Evolutionary conservation across 1,140 invertebrate genomes (phyloP).

Genomic region (Lordiphosa mommai): DNA sequence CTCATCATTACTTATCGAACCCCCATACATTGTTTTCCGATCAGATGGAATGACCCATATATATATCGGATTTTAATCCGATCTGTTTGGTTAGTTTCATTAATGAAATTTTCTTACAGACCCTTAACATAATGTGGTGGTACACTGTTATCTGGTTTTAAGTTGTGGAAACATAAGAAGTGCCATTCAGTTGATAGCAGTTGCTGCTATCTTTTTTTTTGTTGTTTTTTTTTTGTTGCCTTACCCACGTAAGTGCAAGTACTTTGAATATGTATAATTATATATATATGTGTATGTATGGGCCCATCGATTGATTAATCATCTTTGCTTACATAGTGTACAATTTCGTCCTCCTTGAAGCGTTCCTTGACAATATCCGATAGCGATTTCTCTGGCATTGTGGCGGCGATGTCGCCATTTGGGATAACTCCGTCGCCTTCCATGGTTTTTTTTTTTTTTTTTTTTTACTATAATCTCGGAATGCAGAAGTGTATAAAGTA

Average conservation of each 20-base stretch:
- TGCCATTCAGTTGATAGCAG: neutral
- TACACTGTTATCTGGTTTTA: too few relatives aligned
- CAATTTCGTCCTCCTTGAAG: constrained; percentile 68
- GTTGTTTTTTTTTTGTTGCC: too few relatives aligned
- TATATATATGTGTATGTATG: neutral
- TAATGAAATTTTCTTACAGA: too few relatives aligned
- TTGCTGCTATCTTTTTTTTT: neutral
- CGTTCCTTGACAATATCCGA: constrained; percentile 61
- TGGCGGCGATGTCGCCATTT: constrained; percentile 12
- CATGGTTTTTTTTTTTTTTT: too few relatives aligned
- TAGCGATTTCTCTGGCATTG: constrained; percentile 3
- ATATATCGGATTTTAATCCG: too few relatives aligned
- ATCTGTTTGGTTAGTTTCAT: too few relatives aligned
- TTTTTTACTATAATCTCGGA: too few relatives aligned
- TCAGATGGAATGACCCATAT: too few relatives aligned
- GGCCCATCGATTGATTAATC: neutral
- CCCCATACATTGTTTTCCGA: too few relatives aligned
- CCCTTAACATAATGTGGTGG: too few relatives aligned
- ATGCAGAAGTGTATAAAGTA: constrained; percentile 35
- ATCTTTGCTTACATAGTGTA: constrained; percentile 49
- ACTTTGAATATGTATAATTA: neutral
- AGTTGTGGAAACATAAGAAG: too few relatives aligned
- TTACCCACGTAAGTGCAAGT: neutral
- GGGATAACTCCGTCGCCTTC: constrained; percentile 22
- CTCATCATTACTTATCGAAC: too few relatives aligned